Base-by-base conservation (phyloP, 2,797 vertebrate species). In the Pseudomugil tenellus region DNA sequence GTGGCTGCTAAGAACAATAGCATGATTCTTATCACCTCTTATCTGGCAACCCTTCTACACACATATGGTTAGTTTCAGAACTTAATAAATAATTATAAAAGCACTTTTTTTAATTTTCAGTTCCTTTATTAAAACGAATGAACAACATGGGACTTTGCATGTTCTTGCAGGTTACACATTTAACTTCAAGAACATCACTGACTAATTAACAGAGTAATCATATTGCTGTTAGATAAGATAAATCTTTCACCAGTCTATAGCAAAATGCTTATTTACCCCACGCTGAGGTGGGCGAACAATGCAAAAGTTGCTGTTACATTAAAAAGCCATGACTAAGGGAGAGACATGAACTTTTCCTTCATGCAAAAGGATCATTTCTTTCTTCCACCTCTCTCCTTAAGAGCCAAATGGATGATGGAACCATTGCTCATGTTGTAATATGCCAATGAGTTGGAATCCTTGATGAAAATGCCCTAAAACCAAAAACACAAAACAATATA, bases 391-490 rank as follows among this genome's bases (percentile, higher is more conserved):
- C 98, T 98, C 87, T 99, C 98, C 76, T 99, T 99, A 84, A 99
- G 94, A 0, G 96, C 98, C 93, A 99, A 86, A 88, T 99, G 98
- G 83, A 99, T 99, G 64, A 98, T 63, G 0, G 98, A 95, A 4
- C 98, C 97, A 0, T 94, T 98, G 2, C 72, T 95, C 97, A 99
- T 98, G 87, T 99, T 99, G 92, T 99, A 99, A 82, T 98, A 99
- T 26, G 98, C 98, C 94, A 99, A 87, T 0, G 98, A 99, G 91
- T 99, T 99, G 8, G 98, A 99, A 82, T 99, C 98, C 84, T 99
- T 99, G 90, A 99, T 99, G 91, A 99, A 99, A 86, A 99, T 99
- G n/a, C 98, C 98, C 98, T 99, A 77, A 84, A 79, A 80, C 63
- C 66, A 46, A 60, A 58, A 1, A 52, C 63, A 66, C 28, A 52